phyloP scores from a whole-genome alignment of 2,888 invertebrate species.

The Hirtodrosophila trivittata region DNA sequence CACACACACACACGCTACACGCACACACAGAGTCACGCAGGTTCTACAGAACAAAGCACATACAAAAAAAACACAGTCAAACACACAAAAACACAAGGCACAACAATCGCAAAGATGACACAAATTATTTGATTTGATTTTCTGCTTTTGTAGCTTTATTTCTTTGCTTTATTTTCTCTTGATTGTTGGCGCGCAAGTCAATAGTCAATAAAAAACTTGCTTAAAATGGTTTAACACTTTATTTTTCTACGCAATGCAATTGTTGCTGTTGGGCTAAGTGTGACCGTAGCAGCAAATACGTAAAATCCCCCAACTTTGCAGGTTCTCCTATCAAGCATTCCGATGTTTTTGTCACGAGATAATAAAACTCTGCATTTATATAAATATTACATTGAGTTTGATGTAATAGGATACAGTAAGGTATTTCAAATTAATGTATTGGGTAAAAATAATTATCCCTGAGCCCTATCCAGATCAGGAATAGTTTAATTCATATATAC shows the following conservation, averaged over 20 bases:
- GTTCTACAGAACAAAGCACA: slow-evolving; percentile 48
- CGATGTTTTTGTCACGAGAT: slow-evolving; percentile 13
- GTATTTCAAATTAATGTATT: no score
- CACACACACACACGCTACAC: slow-evolving; percentile 6
- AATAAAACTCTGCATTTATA: no score
- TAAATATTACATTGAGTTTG: no score
- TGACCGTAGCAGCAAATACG: slow-evolving; percentile 24
- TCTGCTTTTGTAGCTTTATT: slow-evolving; percentile 15
- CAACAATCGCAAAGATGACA: slow-evolving; percentile 25
- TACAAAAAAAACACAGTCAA: not conserved
- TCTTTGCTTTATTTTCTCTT: slow-evolving; percentile 2
- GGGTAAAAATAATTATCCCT: no score
- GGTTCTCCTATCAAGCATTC: not conserved
- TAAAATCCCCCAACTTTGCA: not conserved
- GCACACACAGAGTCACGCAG: slow-evolving; percentile 17
- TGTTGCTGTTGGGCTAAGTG: slow-evolving; percentile 59
- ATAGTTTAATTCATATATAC: no score
- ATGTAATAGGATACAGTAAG: no score
- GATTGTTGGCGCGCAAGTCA: slow-evolving; percentile 25
- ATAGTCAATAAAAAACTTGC: slow-evolving; percentile 2
- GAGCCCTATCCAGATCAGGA: no score
- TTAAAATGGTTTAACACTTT: slow-evolving; percentile 34
- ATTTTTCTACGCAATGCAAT: slow-evolving; percentile 66
- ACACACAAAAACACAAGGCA: slow-evolving; percentile 11
- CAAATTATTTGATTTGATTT: not conserved